Percentiles rank a stretch among this genome's conserved stretches.
Evolutionary conservation across 2,888 invertebrate genomes (phyloP).

Genomic region (Lepidonotus clava): DNA sequence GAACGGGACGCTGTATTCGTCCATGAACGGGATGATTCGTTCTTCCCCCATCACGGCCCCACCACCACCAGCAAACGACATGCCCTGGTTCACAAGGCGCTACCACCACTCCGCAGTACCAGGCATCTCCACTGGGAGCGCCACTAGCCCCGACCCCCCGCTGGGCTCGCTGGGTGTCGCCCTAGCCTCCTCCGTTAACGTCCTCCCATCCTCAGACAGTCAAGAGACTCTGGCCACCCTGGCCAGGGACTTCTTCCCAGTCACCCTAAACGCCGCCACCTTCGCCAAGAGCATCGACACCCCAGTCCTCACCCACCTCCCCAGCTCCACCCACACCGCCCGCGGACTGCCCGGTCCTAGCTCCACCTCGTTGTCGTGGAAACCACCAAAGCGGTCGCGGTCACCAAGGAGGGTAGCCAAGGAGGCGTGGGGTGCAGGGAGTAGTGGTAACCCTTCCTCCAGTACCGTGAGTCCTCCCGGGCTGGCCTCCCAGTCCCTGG

Average conservation of each 20-base stretch:
- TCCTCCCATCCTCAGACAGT: not conserved
- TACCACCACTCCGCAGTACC: not conserved
- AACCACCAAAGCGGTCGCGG: constrained; percentile 47
- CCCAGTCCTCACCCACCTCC: not conserved
- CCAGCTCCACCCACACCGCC: not conserved
- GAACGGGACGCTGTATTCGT: not conserved
- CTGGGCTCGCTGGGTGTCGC: constrained; percentile 4
- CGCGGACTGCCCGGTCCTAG: not conserved
- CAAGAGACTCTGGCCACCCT: not conserved
- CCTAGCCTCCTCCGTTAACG: not conserved
- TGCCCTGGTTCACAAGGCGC: constrained; percentile 3
- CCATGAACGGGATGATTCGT: no score
- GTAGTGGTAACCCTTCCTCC: constrained; percentile 47
- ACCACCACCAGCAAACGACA: not conserved
- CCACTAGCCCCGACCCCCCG: not conserved
- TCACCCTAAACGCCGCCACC: not conserved
- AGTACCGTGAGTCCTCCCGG: constrained; percentile 40
- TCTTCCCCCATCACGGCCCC: no score
- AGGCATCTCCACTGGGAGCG: not conserved
- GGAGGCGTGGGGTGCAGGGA: not conserved
- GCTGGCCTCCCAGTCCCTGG: constrained; percentile 47
- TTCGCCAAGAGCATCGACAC: not conserved
- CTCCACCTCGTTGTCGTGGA: not conserved
- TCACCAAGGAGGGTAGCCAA: constrained; percentile 57
- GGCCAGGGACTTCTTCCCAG: constrained; percentile 14